Evolutionary conservation across 2,113 vertebrate species (phyloP).

Genomic region (Lagenorhynchus albirostris): DNA sequence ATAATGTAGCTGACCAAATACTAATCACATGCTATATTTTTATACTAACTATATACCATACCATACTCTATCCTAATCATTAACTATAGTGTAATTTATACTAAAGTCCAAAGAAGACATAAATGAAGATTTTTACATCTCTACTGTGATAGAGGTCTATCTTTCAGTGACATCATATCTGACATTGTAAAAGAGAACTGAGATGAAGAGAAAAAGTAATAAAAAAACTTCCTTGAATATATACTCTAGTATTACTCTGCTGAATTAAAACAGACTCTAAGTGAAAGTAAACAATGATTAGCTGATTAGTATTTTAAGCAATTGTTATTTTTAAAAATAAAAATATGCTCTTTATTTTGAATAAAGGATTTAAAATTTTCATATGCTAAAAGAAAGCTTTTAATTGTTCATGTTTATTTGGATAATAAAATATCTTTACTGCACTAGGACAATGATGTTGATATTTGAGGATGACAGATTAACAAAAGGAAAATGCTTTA

Average conservation of each 20-base stretch:
- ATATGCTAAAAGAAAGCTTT: not conserved
- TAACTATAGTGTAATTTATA: not conserved
- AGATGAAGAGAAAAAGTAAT: not conserved
- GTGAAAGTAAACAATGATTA: not conserved
- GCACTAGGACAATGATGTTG: not conserved
- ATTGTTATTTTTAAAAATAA: not conserved
- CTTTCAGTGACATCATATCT: not conserved
- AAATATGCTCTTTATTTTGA: not conserved
- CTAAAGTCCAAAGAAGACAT: not conserved
- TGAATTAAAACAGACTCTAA: not conserved
- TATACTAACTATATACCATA: not conserved
- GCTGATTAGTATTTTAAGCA: not conserved
- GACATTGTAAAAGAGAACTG: not conserved
- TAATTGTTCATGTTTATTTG: not conserved
- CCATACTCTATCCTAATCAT: not conserved
- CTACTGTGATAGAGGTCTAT: not conserved
- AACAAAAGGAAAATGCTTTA: not conserved
- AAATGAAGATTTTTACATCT: not conserved
- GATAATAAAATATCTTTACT: not conserved
- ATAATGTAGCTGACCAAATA: not conserved
- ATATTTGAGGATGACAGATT: not conserved
- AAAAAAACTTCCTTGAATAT: not conserved
- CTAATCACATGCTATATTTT: not conserved
- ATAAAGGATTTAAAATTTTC: rapidly evolving
- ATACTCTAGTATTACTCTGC: not conserved